Base-by-base conservation (phyloP, 1,140 invertebrate genomes). In the Tetraneura akinire region DNA sequence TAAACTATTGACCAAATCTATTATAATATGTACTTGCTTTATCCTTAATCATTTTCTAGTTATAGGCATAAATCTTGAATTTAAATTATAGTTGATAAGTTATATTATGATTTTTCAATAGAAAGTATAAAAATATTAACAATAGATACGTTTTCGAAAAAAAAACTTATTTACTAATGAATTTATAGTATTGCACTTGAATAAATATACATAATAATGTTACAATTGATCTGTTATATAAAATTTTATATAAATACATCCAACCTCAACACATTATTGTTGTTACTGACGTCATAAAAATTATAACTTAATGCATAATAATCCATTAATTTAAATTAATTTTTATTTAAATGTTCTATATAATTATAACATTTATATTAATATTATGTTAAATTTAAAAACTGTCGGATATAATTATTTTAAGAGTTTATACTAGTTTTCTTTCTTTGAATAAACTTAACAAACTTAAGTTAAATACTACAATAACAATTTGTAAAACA, bases 171-270 rank as follows among this genome's bases (percentile, higher is more conserved):
- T 37, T 29, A 71, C 68, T 29, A 68, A 47, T 68, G 66, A 13
- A 68, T 68, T 68, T 68, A 71, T 49, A 49, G 14, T 49, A 29
- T 29, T 49, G 23, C 68, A 71, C 68, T 71, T 71, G 68, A 51
- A 49, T 71, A 71, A 71, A 71, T 71, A 71, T 10, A 51, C 47
- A 71, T 29, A 71, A 71, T 49, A 70, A 14, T 29, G 45, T 47
- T 70, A 70, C 23, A 49, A 29, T 71, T 70, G 42, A 70, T 71
- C 16, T 71, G 68, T 71, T 71, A 49, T 51, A 51, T n/a, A n/a
- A n/a, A 51, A 23, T 71, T 51, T 0, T 70, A 37, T 23, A 18
- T 49, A 49, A 71, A 49, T 71, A 71, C 47, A 51, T 71, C 13
- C 23, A 29, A 71, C 68, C 47, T 71, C 23, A 13, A 26, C 68